Percentiles rank a stretch among this genome's conserved stretches.
Evolutionary conservation across 2,888 invertebrate species (phyloP).

Genomic region (Hemaris fuciformis): DNA sequence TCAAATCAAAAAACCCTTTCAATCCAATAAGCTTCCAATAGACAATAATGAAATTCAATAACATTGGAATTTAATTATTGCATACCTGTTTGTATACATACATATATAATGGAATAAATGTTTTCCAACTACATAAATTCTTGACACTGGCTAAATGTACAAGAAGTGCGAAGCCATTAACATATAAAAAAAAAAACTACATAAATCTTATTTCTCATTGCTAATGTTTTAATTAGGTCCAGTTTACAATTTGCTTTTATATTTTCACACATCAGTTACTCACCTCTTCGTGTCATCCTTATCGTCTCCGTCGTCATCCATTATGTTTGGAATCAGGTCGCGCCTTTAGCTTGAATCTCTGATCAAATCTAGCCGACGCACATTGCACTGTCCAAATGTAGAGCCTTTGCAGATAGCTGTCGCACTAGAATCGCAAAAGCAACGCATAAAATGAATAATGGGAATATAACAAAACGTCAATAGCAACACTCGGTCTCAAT

Average conservation of each 20-base stretch:
- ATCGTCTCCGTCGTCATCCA: constrained; percentile 92
- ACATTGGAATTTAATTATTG: too few species aligned
- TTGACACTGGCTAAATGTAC: too few species aligned
- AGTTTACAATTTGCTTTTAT: neutral
- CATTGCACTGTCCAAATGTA: neutral
- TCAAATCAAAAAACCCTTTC: too few species aligned
- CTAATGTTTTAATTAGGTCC: neutral
- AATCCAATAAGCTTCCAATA: too few species aligned
- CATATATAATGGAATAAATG: neutral
- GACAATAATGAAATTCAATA: too few species aligned
- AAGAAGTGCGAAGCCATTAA: too few species aligned
- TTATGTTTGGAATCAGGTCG: constrained; percentile 40
- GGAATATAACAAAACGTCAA: neutral
- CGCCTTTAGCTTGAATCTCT: neutral
- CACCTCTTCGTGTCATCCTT: constrained; percentile 93
- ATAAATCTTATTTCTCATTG: neutral
- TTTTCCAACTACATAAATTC: neutral
- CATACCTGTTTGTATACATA: too few species aligned
- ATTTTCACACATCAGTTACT: constrained; percentile 26
- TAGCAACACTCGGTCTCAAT: neutral
- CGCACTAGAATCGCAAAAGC: neutral
- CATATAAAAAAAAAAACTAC: too few species aligned
- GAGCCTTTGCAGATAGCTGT: neutral
- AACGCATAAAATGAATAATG: neutral
- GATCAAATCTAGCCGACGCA: neutral